phyloP scores from a whole-genome alignment of 92 coral and sea anemone genomes.

The Diadumene lineata region DNA sequence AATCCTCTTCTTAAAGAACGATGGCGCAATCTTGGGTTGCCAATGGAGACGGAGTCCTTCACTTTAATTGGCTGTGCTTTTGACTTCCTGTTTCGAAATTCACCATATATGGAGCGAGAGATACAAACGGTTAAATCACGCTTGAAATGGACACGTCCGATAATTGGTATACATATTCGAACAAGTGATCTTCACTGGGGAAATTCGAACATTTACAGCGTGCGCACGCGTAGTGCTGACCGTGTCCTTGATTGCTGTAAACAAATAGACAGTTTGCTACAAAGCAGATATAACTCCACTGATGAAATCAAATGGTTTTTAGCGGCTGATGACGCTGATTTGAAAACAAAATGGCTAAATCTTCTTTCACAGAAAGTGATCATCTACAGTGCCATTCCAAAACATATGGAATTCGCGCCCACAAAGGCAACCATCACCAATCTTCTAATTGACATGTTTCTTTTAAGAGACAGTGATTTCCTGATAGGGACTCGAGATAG shows the following conservation, averaged over 20 bases:
- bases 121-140: conserved; percentile 10
- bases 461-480: conserved; percentile 40
- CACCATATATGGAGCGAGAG: conserved; percentile 12
- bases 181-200: conserved; percentile 54
- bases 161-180: conserved; percentile 46
- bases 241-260: conserved; percentile 26
- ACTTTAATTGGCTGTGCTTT: conserved; percentile 42
- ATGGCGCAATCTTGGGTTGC: conserved; percentile 30
- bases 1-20: conserved; percentile 30
- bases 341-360: conserved; percentile 23
- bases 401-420: conserved; percentile 15
- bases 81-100: conserved; percentile 34
- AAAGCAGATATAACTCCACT: not conserved
- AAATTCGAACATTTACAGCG: not conserved
- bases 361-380: conserved; percentile 23
- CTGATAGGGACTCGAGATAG: conserved; percentile 35
- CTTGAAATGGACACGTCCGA: not conserved
- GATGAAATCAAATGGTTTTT: conserved; percentile 38
- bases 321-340: conserved; percentile 34
- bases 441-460: conserved; percentile 30
- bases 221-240: conserved; percentile 28
- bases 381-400: conserved; percentile 12
- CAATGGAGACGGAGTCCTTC: conserved; percentile 12
- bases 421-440: conserved; percentile 1
- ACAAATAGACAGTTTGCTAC: conserved; percentile 4